phyloP scores from a whole-genome alignment of 1,140 invertebrate species.

The Leguminivora glycinivorella region DNA sequence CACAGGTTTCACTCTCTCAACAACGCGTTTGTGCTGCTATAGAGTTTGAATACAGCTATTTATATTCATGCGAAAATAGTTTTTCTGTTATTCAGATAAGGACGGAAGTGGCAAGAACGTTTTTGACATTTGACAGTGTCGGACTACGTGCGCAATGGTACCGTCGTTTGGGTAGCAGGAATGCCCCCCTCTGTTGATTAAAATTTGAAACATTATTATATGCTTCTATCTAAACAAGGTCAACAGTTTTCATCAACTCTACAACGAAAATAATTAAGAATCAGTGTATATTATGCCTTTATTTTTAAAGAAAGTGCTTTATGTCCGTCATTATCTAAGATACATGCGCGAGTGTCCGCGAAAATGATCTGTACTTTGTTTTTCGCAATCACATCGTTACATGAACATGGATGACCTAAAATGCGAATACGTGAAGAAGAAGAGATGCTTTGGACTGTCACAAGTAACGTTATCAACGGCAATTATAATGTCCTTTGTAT shows the following conservation, averaged over 20 bases:
- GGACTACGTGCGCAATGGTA: conserved; percentile 29
- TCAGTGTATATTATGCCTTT: conserved; percentile 61
- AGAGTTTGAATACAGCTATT: conserved; percentile 17
- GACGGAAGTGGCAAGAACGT: conserved; percentile 13
- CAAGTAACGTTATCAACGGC: conserved; percentile 65
- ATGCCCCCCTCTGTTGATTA: conserved; percentile 79
- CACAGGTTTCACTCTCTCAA: conserved; percentile 33
- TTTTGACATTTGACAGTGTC: conserved; percentile 28
- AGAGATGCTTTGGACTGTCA: conserved; percentile 73
- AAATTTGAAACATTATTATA: conserved; percentile 80
- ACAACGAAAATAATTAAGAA: conserved; percentile 76
- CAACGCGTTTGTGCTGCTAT: conserved; percentile 26
- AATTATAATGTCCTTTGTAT: conserved; percentile 65
- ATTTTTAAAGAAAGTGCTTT: conserved; percentile 56
- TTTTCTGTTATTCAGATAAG: conserved; percentile 4
- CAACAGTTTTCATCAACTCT: conserved; percentile 79
- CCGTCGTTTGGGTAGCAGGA: conserved; percentile 35
- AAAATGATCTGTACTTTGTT: conserved; percentile 78
- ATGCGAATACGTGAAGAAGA: conserved; percentile 78
- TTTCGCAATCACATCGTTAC: conserved; percentile 80
- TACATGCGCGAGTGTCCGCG: conserved; percentile 70
- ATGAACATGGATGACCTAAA: conserved; percentile 80
- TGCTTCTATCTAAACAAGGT: conserved; percentile 75
- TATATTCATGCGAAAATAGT: conserved; percentile 23
- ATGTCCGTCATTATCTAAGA: conserved; percentile 56